A percentile compares a stretch with the other conserved stretches of the same genome.
phyloP scores from a whole-genome alignment of 2,888 invertebrate genomes.

The Odiellus spinosus region DNA sequence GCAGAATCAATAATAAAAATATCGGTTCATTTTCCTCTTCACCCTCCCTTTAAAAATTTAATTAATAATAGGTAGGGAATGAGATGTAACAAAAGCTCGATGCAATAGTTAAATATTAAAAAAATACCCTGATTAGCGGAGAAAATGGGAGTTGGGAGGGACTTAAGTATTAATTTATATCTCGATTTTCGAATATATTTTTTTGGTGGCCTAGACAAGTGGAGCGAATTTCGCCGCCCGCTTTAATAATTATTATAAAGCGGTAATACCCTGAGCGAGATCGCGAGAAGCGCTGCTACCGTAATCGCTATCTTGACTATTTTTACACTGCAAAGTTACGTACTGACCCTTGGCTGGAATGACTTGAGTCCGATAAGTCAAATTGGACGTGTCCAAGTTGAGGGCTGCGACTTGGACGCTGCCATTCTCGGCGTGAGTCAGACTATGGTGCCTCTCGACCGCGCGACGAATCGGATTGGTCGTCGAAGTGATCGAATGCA shows the following conservation, averaged over 20 bases:
- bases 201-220: no score
- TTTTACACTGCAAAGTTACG: not conserved
- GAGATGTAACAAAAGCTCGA: no score
- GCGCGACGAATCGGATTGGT: constrained; percentile 7
- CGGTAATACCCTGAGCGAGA: not conserved
- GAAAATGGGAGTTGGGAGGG: no score
- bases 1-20: no score
- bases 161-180: no score
- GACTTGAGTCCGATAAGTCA: not conserved
- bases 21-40: no score
- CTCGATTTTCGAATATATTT: no score
- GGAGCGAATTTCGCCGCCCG: no score
- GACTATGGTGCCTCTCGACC: constrained; percentile 3
- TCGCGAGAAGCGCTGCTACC: not conserved
- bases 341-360: not conserved
- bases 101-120: no score
- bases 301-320: not conserved
- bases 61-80: no score
- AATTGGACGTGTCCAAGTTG: not conserved
- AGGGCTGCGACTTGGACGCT: not conserved
- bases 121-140: no score
- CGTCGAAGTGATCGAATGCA: constrained; percentile 12
- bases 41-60: no score
- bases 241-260: not conserved
- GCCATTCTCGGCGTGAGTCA: not conserved